Evolutionary conservation across 2,797 vertebrate genomes (phyloP).

Genomic region (Hozukius guyotensis): DNA sequence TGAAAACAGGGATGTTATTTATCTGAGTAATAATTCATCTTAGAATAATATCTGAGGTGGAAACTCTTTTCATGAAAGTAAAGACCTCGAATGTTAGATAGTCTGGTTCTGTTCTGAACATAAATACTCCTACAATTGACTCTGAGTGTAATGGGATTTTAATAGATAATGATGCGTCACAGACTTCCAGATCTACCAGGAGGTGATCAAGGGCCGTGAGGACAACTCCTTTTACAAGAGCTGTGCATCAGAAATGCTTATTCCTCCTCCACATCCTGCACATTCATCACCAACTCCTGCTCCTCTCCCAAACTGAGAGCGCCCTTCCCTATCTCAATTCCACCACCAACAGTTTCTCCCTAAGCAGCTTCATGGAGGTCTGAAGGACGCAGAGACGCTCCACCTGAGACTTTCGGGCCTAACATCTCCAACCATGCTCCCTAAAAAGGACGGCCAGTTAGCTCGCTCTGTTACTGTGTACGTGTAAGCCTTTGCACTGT

Average conservation of each 20-base stretch:
- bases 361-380: neutral
- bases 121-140: no score
- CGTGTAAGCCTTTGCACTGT: neutral
- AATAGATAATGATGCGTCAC: constrained; percentile 74
- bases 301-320: neutral
- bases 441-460: neutral
- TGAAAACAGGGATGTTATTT: neutral
- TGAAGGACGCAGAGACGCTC: neutral
- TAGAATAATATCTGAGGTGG: no score
- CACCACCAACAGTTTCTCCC: neutral
- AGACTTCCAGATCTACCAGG: constrained; percentile 95
- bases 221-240: constrained; percentile 91
- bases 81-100: no score
- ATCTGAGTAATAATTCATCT: no score
- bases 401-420: neutral
- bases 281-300: neutral
- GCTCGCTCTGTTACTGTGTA: neutral
- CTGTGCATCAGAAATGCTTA: constrained; percentile 90
- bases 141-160: no score
- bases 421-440: neutral
- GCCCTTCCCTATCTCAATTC: neutral
- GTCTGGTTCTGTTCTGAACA: no score
- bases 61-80: no score
- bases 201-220: constrained; percentile 91
- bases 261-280: neutral